These are phyloP conservation scores for Mythimna pallens DNA, from an alignment of 2,888 invertebrate genomes.

Conservation along the genomic window DNA sequence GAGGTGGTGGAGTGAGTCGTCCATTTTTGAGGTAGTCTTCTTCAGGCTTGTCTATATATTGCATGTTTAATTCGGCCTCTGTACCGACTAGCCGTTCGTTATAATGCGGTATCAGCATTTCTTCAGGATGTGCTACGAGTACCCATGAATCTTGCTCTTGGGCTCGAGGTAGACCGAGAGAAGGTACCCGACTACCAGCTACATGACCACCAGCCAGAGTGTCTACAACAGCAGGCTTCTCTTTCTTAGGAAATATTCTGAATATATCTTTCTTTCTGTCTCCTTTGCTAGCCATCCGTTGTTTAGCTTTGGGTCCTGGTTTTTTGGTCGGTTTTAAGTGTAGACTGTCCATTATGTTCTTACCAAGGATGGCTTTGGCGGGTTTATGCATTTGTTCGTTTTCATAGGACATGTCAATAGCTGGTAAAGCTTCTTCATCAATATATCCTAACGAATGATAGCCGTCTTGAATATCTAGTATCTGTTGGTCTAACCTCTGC, in stretches of 20 bases:
- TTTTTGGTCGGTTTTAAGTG: conserved; percentile 87
- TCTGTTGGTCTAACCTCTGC: conserved; percentile 87
- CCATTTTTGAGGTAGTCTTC: conserved; percentile 76
- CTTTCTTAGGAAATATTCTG: conserved; percentile 85
- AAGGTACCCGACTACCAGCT: conserved; percentile 85
- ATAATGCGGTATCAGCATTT: conserved; percentile 84
- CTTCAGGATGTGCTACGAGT: conserved; percentile 84
- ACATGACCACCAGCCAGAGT: conserved; percentile 82
- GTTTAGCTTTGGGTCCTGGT: conserved; percentile 86
- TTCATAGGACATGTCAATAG: conserved; percentile 69
- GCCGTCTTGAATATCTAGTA: conserved; percentile 87
- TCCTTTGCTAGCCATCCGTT: conserved; percentile 79
- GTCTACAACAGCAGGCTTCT: conserved; percentile 79
- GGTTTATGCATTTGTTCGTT: conserved; percentile 83
- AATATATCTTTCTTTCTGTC: conserved; percentile 83
- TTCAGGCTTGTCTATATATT: conserved; percentile 72
- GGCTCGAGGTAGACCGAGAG: conserved; percentile 83
- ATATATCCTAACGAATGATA: conserved; percentile 87
- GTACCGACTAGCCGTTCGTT: conserved; percentile 83
- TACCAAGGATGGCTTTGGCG: conserved; percentile 84
- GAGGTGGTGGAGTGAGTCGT: conserved; percentile 85
- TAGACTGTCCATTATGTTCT: conserved; percentile 88
- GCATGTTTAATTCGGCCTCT: conserved; percentile 74
- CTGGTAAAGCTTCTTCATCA: conserved; percentile 79
- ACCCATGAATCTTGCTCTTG: conserved; percentile 85